Conservation (phyloP, 2,797 vertebrate genomes). For the Thamnophis elegans region DNA sequence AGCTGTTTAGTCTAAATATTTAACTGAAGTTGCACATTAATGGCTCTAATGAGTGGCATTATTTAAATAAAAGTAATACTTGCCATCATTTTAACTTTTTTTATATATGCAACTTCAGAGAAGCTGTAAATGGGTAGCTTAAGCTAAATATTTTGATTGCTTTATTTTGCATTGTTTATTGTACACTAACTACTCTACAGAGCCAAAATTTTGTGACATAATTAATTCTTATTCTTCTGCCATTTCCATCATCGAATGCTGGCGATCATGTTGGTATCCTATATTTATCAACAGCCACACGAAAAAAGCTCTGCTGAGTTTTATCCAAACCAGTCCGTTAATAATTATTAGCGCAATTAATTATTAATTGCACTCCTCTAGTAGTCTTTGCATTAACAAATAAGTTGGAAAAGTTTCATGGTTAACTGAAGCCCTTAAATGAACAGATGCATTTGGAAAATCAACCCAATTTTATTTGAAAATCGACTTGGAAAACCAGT, state of each 20-base stretch:
- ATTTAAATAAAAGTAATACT: neutral
- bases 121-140: neutral
- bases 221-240: neutral
- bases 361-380: neutral
- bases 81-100: neutral
- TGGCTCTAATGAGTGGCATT: neutral
- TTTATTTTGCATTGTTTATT: neutral
- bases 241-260: too few species aligned
- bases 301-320: too few species aligned
- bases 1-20: neutral
- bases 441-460: neutral
- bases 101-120: neutral
- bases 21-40: neutral
- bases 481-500: neutral
- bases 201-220: neutral
- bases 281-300: too few species aligned
- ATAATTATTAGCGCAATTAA: neutral
- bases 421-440: neutral
- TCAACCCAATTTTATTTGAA: neutral
- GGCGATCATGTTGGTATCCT: too few species aligned
- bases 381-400: neutral
- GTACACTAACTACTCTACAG: neutral
- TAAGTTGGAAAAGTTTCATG: neutral
- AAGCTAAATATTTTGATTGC: neutral
- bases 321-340: neutral